Evolutionary conservation across 92 coral and sea anemone genomes (phyloP).

Genomic region (Bergia puertoricense): DNA sequence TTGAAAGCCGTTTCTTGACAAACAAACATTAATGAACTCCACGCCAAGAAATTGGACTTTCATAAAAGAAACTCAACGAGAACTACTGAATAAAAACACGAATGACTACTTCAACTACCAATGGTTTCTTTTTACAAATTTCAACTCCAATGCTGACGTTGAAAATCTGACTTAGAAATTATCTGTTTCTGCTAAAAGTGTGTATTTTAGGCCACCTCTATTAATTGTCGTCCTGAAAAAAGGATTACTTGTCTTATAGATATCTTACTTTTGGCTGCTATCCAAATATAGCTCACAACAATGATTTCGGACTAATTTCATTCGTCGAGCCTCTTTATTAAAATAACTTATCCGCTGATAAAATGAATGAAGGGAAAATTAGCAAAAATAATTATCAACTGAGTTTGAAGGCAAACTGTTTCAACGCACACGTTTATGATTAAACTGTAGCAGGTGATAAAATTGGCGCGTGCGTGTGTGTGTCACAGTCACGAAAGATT

Average conservation of each 20-base stretch:
- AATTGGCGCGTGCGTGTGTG: background rate
- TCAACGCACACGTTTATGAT: background rate
- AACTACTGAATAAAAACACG: background rate
- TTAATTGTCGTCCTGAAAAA: background rate
- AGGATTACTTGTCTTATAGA: background rate
- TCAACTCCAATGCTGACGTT: background rate
- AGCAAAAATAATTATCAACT: background rate
- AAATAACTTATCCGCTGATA: conserved; percentile 24
- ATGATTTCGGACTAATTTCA: conserved; percentile 1
- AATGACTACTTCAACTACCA: background rate
- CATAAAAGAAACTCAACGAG: background rate
- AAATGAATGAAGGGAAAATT: background rate
- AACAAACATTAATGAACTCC: background rate
- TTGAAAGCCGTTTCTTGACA: conserved; percentile 13
- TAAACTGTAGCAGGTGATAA: background rate
- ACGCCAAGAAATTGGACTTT: background rate
- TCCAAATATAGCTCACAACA: conserved; percentile 14
- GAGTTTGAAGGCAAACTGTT: background rate
- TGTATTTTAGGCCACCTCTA: background rate
- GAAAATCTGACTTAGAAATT: background rate
- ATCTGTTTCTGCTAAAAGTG: background rate
- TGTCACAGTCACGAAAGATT: background rate
- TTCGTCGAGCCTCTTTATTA: conserved; percentile 1
- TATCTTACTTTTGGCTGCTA: conserved; percentile 16
- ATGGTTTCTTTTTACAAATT: background rate